These are phyloP conservation scores for Sula dactylatra DNA, from an alignment of 2,113 vertebrate species.

Conservation along the genomic window DNA sequence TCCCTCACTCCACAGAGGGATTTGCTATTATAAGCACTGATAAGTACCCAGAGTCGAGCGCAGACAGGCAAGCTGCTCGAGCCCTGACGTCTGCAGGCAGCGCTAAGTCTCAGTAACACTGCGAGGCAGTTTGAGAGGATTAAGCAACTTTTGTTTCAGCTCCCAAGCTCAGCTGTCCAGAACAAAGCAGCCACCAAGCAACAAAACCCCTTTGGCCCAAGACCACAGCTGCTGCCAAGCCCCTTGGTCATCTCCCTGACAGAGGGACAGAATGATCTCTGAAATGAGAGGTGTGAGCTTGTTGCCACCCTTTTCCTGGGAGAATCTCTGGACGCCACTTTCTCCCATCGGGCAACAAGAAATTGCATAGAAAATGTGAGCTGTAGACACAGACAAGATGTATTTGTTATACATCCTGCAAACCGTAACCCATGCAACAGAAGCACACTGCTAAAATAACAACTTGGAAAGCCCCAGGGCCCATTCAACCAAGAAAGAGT, in stretches of 20 bases:
- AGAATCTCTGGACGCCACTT: not conserved
- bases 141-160: constrained; percentile 44
- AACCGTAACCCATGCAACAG: not conserved
- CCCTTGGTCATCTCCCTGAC: not conserved
- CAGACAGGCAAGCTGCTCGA: not conserved
- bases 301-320: not conserved
- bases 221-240: not conserved
- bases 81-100: not conserved
- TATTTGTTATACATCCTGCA: not conserved
- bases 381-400: not conserved
- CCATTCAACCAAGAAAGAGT: not conserved
- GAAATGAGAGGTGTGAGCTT: not conserved
- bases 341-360: not conserved
- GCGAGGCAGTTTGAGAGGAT: constrained; percentile 4
- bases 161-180: constrained; percentile 11
- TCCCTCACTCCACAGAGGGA: not conserved
- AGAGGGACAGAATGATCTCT: not conserved
- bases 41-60: not conserved
- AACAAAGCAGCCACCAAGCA: constrained; percentile 4
- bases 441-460: not conserved
- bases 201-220: not conserved
- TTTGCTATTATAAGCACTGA: not conserved
- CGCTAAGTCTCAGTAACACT: not conserved
- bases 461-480: constrained; percentile 8
- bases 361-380: not conserved